Base-by-base conservation (phyloP, 2,113 vertebrate genomes). In the Caranx ignobilis region DNA sequence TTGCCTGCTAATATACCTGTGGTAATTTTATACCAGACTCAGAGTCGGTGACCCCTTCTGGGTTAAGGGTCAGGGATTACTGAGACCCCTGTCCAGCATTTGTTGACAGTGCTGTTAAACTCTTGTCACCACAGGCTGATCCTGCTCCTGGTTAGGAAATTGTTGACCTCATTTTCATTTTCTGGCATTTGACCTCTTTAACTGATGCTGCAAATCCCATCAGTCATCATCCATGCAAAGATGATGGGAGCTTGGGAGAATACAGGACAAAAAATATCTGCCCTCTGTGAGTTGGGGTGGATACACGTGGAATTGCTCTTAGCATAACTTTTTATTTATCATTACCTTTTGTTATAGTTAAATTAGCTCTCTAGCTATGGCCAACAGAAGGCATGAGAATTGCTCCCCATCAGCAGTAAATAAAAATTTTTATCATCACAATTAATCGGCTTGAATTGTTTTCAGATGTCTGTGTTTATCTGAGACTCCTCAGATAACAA, bases 91-190 rank as follows among this genome's bases (percentile, higher is more conserved):
- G 69, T 26, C 41, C 19, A 37, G 64, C 21, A 70, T 70, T 55
- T 81, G 81, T 87, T 81, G 87, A 87, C 78, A 86, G 81, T 71
- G 43, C 55, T 68, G 57, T 85, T 84, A 85, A 73, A 88, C 67
- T 64, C 13, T 21, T 7, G 50, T 64, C 6, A 2, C 66, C 80
- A 86, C 21, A 21, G 35, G 31, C 35, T 79, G 45, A 86, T 79
- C 63, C 64, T 66, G 21, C 75, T 71, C 2, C 11, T 26, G 41
- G 26, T 77, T 48, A 60, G 62, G 31, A 48, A 62, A 56, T 64
- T 52, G 74, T 43, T 69, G 78, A 89, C 69, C 84, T 79, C 69
- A 62, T 71, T 66, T 69, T 67, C 50, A 2, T 43, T 45, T 75
- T 50, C 57, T 21, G 15, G 5, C 52, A 60, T 37, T 64, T 80